Evolutionary conservation across 64 coral and sea anemone species (phyloP), one percentile per base, ranked within the genome.

Genomic region (Stylophora pistillata): DNA sequence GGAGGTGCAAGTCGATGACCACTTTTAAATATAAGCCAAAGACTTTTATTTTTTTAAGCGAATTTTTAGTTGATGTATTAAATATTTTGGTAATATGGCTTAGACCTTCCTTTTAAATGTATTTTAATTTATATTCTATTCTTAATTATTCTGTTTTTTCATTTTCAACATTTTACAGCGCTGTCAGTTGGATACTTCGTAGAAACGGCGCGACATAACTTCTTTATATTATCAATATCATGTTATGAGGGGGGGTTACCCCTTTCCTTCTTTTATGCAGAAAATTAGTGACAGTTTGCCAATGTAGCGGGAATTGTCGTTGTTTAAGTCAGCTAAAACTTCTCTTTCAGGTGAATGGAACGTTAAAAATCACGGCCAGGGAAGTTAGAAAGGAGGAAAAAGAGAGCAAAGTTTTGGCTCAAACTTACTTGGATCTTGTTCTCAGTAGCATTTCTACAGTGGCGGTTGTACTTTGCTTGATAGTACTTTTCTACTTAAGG

Each of bases 41-140:
- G 60, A 23, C 71, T 57, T 88, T 77, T n/a, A n/a, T 64, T 71
- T 88, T 74, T 86, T 86, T 86, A 86, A 86, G 58, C 86, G 69
- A 30, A 82, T 58, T 82, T 82, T 82, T n/a, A 57, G 14, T 57
- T 79, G 47, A 79, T 9, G 21, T 55, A n/a, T 12, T 52, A 79
- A 15, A 79, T 20, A 17, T 52, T 25, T 79, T 55, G 16, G 32
- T 57, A 52, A 79, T 55, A 25, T 15, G 47, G 26, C 77, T 47
- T 47, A 47, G 0, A 47, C 37, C 37, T 47, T 47, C 7, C 37
- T 47, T 7, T 0, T 3, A 47, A 47, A 47, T 47, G 7, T 47
- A 5, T 41, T 55, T 52, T 79, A 79, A 15, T 57, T 55, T 56
- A 79, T n/a, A 15, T 64, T 64, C 61, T 2, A 1, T 64, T 18